Conservation (phyloP, 2,797 vertebrate species). For the Gymnodraco acuticeps region DNA sequence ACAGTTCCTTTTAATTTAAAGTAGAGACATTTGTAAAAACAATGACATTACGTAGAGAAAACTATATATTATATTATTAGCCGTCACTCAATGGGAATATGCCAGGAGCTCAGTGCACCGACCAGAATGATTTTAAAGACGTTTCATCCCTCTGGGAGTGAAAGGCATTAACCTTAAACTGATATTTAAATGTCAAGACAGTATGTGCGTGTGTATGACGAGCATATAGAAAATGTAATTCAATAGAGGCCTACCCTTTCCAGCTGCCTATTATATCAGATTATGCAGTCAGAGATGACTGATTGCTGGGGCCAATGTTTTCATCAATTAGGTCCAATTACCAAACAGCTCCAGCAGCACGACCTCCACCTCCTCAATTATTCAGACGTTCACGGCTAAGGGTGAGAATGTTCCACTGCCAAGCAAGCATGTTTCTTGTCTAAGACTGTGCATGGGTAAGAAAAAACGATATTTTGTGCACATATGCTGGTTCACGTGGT, state of each 20-base stretch:
- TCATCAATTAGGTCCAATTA: conserved; percentile 80
- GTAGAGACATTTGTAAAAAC: conserved; percentile 10
- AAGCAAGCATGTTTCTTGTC: conserved; percentile 32
- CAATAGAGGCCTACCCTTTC: conserved; percentile 74
- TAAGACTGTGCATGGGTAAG: conserved; percentile 4
- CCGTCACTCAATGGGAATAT: conserved; percentile 14
- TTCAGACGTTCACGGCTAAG: conserved; percentile 37
- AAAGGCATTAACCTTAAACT: conserved; percentile 82
- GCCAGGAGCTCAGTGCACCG: conserved; percentile 26
- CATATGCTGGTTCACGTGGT: not conserved
- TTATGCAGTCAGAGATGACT: conserved; percentile 73
- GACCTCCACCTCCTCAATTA: conserved; percentile 49
- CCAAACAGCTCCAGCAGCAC: conserved; percentile 53
- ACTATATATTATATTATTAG: not conserved
- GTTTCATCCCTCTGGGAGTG: conserved; percentile 67
- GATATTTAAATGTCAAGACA: conserved; percentile 85
- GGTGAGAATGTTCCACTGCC: conserved; percentile 23
- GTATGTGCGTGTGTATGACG: conserved; percentile 41
- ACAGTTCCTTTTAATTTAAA: not conserved
- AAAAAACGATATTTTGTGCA: too few relatives aligned
- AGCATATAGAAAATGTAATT: conserved; percentile 70
- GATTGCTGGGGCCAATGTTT: conserved; percentile 67
- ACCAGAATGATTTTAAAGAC: conserved; percentile 56
- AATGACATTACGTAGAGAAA: not conserved
- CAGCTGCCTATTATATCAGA: conserved; percentile 72